Percentiles rank a stretch among this genome's conserved stretches.
Conservation (phyloP, 2,797 vertebrate species). For the Manis pentadactyla region DNA sequence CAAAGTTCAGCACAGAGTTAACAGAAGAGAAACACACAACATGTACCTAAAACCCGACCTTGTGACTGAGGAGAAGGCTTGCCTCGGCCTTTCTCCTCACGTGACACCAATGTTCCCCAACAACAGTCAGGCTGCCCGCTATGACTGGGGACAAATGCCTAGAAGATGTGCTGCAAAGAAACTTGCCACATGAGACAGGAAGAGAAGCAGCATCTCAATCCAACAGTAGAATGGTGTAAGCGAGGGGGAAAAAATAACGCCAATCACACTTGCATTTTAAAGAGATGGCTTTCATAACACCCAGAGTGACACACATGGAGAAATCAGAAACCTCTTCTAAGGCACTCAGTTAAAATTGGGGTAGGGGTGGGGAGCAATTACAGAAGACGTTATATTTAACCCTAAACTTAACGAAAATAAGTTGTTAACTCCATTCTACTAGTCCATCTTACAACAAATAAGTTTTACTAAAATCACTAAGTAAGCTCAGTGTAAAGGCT, state of each 20-base stretch:
- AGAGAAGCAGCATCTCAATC: not conserved
- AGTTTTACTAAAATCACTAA: constrained; percentile 54
- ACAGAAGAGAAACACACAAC: constrained; percentile 30
- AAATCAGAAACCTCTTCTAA: constrained; percentile 44
- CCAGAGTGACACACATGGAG: not conserved
- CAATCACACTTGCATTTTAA: not conserved
- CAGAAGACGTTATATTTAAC: not conserved
- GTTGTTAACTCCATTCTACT: not conserved
- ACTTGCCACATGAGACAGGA: not conserved
- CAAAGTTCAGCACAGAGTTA: constrained; percentile 38
- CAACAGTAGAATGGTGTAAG: not conserved
- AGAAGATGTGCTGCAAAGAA: constrained; percentile 37
- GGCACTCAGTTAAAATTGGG: not conserved
- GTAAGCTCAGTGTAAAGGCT: not conserved
- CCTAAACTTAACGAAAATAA: not conserved
- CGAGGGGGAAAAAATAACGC: not conserved
- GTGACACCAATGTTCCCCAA: constrained; percentile 4
- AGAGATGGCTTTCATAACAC: not conserved
- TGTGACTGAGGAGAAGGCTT: not conserved
- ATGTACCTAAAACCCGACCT: not conserved
- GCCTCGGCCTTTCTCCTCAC: not conserved
- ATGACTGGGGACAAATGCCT: not conserved
- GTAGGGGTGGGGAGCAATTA: not conserved
- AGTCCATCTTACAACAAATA: constrained; percentile 40
- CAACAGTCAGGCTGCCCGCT: not conserved